Evolutionary conservation across 2,888 invertebrate genomes (phyloP).

Genomic region (Xanthia togata): DNA sequence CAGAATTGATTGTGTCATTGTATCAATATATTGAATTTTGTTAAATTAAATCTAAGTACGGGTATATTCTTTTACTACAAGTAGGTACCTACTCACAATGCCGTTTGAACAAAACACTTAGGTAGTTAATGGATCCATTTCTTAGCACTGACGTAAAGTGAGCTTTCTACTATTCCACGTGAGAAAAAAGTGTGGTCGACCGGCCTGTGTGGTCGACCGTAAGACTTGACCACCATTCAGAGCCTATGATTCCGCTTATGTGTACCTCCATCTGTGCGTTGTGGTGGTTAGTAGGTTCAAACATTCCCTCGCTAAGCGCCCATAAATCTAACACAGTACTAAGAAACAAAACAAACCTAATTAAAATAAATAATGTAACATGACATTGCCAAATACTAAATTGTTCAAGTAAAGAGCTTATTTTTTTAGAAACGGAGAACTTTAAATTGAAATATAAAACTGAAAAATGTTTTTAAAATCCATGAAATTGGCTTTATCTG

Average conservation of each 20-base stretch:
- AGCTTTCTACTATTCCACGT: not conserved
- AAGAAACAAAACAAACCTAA: not conserved
- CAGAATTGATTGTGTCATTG: no score
- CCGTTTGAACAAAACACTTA: not conserved
- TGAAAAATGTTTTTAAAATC: no score
- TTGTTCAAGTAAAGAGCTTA: conserved; percentile 10
- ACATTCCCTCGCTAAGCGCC: not conserved
- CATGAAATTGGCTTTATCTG: no score
- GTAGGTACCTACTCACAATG: not conserved
- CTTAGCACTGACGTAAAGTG: not conserved
- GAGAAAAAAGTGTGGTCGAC: not conserved
- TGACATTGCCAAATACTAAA: conserved; percentile 47
- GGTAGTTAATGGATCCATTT: not conserved
- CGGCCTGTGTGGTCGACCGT: not conserved
- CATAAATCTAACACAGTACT: not conserved
- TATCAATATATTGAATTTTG: no score
- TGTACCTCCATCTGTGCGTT: not conserved
- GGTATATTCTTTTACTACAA: no score
- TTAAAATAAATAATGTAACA: conserved; percentile 7
- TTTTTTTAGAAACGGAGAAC: no score
- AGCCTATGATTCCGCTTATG: no score
- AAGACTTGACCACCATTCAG: not conserved
- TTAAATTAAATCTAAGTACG: no score
- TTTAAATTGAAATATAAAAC: no score
- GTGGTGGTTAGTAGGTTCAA: not conserved